Percentiles rank a stretch among this genome's conserved stretches.
These are phyloP conservation scores for Drosophila kambysellisi DNA, from an alignment of 2,888 invertebrate species.

Conservation along the genomic window DNA sequence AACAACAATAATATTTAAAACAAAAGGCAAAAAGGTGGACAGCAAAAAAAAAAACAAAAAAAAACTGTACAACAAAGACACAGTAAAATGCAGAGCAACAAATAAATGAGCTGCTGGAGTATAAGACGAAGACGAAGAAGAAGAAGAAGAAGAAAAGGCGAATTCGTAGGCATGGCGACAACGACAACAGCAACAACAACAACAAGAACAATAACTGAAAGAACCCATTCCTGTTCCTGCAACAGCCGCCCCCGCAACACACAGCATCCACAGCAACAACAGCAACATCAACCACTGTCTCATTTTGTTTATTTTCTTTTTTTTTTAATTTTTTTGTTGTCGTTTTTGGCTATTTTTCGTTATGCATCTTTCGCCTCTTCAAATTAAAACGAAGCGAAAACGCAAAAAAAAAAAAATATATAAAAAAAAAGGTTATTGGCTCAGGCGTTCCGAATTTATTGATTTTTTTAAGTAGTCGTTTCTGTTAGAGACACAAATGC, in stretches of 20 bases:
- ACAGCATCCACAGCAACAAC: slow-evolving; percentile 1
- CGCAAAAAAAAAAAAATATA: neutral
- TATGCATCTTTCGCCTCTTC: slow-evolving; percentile 45
- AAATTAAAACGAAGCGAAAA: slow-evolving; percentile 27
- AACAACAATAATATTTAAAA: slow-evolving; percentile 24
- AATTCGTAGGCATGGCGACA: slow-evolving; percentile 42
- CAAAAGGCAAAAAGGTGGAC: slow-evolving; percentile 19
- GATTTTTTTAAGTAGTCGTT: slow-evolving; percentile 34
- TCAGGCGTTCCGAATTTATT: slow-evolving; percentile 43
- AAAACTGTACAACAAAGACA: slow-evolving; percentile 28
- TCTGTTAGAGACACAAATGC: slow-evolving; percentile 43
- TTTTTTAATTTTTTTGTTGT: slow-evolving; percentile 9
- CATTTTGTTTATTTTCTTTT: neutral
- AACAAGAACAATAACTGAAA: slow-evolving; percentile 1
- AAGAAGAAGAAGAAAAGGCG: neutral
- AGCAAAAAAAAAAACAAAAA: neutral
- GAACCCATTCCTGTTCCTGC: slow-evolving; percentile 33
- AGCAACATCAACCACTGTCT: neutral
- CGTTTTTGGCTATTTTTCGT: slow-evolving; percentile 25
- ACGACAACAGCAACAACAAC: slow-evolving; percentile 1
- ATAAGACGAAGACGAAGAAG: slow-evolving; percentile 2
- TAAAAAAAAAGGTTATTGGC: slow-evolving; percentile 21
- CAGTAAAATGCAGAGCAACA: slow-evolving; percentile 40
- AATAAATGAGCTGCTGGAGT: slow-evolving; percentile 28
- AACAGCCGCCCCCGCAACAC: slow-evolving; percentile 12